Evolutionary conservation across 2,113 vertebrate species (phyloP), one percentile per base, ranked within the genome.

Genomic region (Lota lota): DNA sequence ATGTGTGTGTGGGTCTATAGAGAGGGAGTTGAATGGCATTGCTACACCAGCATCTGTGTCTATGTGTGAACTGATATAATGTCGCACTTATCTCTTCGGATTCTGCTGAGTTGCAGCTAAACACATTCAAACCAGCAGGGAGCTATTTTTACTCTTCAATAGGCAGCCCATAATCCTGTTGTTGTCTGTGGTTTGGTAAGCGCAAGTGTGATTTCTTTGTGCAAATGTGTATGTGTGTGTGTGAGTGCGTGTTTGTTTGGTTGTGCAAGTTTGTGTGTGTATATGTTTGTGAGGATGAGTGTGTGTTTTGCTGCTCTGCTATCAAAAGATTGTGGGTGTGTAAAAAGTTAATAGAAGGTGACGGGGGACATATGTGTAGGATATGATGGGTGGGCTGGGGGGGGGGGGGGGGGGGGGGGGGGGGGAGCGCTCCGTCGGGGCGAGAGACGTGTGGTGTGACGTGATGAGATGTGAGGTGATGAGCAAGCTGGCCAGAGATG

Each of bases 61-160:
- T 47, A 12, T 47, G 40, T 47, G 40, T 47, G 40, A 47, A 19
- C 59, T 62, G 68, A 50, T 75, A 71, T 81, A 78, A 79, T 75
- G 53, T 40, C 56, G 72, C 22, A 66, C 75, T 74, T 79, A 80
- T 87, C 75, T 66, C 61, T 10, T 74, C 65, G 75, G 75, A 79
- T 82, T 83, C 76, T 82, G 85, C 88, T 85, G 86, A 88, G 86
- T 83, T 70, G 82, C 78, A 82, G 73, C 76, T 87, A 70, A 81
- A 79, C 76, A 76, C 79, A 87, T 83, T 81, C 72, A 83, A 82
- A 82, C 72, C 85, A 74, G 67, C 53, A 33, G 73, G 77, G 81
- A 83, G 76, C 68, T 21, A 77, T 82, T 83, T 63, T 80, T 61
- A 63, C 72, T 12, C 69, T 72, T 79, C 80, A 76, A 85, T 69